Base-by-base conservation (phyloP, 2,888 invertebrate genomes). In the Ephialtes manifestator region DNA sequence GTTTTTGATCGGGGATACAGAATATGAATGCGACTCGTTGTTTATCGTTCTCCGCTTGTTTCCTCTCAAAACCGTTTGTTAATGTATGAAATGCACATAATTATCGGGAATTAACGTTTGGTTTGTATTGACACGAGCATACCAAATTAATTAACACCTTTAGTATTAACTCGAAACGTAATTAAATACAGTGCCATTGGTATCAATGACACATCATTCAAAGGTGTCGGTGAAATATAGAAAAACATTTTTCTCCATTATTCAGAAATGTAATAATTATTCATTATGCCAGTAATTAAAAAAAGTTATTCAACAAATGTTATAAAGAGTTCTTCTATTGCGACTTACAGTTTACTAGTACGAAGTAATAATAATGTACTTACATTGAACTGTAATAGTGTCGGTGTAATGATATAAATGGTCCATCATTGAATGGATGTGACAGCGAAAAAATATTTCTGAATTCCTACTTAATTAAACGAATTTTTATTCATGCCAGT, bases 141-240 rank as follows among this genome's bases (percentile, higher is more conserved):
- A n/a, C 24, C 8, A 28, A 65, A 58, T 43, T 43, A 46, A 60
- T 74, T 31, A 74, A 76, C 75, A 51, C 31, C 18, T 20, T n/a
- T 24, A 20, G 13, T 76, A 51, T 31, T 5, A 51, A 55, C 35
- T 55, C 53, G 39, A 20, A 24, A 55, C 53, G 39, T 53, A 18
- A 55, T 71, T 55, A 71, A 20, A 35, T 35, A 15, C 55, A n/a
- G 39, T 55, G n/a, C 8, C n/a, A 60, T 60, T 28, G 3, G n/a
- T 60, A 60, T 60, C 24, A 48, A 48, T 15, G 13, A 4, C 15
- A 13, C 15, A 15, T 15, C 48, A 48, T 48, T 48, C 7, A 43
- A 43, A 43, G 10, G 43, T 43, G 7, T 43, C 1, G 2, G 43
- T 8, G 10, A 10, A 31, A 43, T 8, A 8, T 8, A 11, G 43